Evolutionary conservation across 2,888 invertebrate genomes (phyloP).

Genomic region (Charanyca ferruginea): DNA sequence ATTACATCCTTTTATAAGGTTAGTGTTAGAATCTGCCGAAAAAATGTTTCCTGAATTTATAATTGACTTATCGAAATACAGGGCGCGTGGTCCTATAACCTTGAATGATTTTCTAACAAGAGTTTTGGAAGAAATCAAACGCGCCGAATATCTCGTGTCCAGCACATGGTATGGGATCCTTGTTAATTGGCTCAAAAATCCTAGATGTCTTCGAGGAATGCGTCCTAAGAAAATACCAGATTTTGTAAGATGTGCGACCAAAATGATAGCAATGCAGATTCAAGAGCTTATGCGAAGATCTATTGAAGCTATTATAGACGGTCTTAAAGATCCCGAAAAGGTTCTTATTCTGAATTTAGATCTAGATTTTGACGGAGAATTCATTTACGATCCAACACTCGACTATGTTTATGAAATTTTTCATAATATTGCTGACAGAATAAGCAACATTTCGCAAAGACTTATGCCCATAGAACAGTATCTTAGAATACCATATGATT

Average conservation of each 20-base stretch:
- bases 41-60: conserved; percentile 89
- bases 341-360: conserved; percentile 92
- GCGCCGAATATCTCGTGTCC: conserved; percentile 84
- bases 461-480: conserved; percentile 91
- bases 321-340: conserved; percentile 87
- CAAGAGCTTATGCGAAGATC: conserved; percentile 93
- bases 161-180: conserved; percentile 86
- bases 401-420: conserved; percentile 90
- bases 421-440: conserved; percentile 90
- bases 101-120: conserved; percentile 79
- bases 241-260: conserved; percentile 85
- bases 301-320: conserved; percentile 91
- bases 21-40: conserved; percentile 90
- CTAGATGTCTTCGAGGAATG: conserved; percentile 85
- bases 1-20: conserved; percentile 92
- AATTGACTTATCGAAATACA: conserved; percentile 89
- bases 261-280: conserved; percentile 91
- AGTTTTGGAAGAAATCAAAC: conserved; percentile 83
- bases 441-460: conserved; percentile 90
- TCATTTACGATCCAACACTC: conserved; percentile 92
- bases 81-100: conserved; percentile 81
- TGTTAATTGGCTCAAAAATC: conserved; percentile 87
- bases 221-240: conserved; percentile 78
- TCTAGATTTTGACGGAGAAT: conserved; percentile 89
- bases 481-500: conserved; percentile 81